phyloP scores from a whole-genome alignment of 2,113 vertebrate genomes.

The Bubo scandiacus region DNA sequence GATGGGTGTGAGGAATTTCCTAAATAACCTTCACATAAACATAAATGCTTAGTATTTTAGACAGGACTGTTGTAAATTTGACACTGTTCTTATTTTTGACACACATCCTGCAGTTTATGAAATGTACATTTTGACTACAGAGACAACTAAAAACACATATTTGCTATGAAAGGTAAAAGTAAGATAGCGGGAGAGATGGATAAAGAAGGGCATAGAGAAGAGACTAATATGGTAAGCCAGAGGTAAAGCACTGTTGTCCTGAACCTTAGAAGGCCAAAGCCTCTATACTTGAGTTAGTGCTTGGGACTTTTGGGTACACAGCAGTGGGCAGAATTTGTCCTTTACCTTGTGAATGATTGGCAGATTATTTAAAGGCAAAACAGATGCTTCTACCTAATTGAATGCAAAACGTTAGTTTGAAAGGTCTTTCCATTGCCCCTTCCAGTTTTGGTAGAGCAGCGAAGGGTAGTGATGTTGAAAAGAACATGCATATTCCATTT shows the following conservation, averaged over 20 bases:
- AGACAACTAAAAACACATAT: neutral
- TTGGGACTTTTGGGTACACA: neutral
- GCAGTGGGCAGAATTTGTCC: neutral
- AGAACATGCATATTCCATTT: constrained; percentile 59
- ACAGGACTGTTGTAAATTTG: neutral
- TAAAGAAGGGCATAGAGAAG: neutral
- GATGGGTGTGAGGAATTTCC: neutral
- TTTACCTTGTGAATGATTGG: constrained; percentile 26
- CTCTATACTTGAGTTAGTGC: neutral
- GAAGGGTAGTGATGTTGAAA: constrained; percentile 42
- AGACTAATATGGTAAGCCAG: neutral
- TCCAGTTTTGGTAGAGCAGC: constrained; percentile 19
- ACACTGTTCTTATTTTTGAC: neutral
- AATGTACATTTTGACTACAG: neutral
- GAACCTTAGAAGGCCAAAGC: neutral
- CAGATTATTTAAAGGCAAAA: constrained; percentile 46
- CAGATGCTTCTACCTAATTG: constrained; percentile 16
- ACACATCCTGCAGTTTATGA: neutral
- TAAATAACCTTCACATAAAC: neutral
- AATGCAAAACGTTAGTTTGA: constrained; percentile 36
- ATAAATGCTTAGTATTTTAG: neutral
- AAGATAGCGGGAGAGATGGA: neutral
- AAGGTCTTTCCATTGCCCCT: neutral
- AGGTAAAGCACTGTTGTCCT: neutral
- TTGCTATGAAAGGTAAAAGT: neutral